Evolutionary conservation across 2,888 invertebrate species (phyloP), one percentile per base, ranked within the genome.

Genomic region (Limenitis camilla): DNA sequence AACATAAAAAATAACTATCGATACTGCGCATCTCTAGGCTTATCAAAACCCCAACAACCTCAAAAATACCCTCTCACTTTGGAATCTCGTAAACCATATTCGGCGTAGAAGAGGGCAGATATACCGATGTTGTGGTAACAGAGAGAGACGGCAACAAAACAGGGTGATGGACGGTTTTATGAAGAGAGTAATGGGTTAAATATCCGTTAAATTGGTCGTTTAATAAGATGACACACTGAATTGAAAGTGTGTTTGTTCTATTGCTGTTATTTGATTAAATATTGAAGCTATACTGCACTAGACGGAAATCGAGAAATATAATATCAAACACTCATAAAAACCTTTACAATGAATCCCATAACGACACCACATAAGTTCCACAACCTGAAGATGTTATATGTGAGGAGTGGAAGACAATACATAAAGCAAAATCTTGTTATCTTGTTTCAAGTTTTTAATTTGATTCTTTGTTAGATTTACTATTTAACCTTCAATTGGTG

Each of bases 171-270:
- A 80, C 79, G 76, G 76, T 81, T 80, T 82, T 83, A 81, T 80
- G 79, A 81, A 77, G 78, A 75, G 76, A 76, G 77, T 84, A 85
- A 84, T 85, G 83, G 83, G 80, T 85, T 82, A 81, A 84, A 86
- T 84, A 82, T 84, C 81, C 82, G 80, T 85, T 81, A 82, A 85
- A 86, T 84, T 83, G 84, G 84, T 83, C 74, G 75, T 78, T 79
- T 79, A 81, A 79, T 80, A 80, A 80, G 78, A 45, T 40, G 49
- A 43, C 47, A 44, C 39, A 39, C 11, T 31, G 49, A 41, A 45
- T 45, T 27, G 11, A 42, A 27, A 53, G 40, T 35, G 31, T 42
- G 47, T 56, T 49, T 39, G 41, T 30, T 36, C 31, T 29, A 53
- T 53, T 56, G 52, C 50, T 53, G 46, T 28, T 19, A 19, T 19